phyloP scores from a whole-genome alignment of 2,888 invertebrate species.

The Magallana nippona region DNA sequence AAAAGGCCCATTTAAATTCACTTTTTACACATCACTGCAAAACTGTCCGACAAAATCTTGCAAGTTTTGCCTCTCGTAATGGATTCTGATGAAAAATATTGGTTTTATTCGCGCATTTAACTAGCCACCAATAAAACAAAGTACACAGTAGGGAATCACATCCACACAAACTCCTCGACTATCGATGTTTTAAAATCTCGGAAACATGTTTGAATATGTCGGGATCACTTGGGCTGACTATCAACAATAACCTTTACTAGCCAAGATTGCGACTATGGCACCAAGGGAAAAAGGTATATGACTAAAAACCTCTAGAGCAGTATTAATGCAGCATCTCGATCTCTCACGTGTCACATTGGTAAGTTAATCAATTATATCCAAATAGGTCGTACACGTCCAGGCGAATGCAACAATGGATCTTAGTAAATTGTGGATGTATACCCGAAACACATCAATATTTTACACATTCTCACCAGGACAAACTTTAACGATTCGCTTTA shows the following conservation, averaged over 20 bases:
- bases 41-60: neutral
- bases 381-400: constrained; percentile 27
- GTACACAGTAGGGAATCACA: constrained; percentile 5
- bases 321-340: neutral
- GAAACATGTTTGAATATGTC: constrained; percentile 26
- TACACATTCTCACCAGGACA: constrained; percentile 7
- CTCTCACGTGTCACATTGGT: constrained; percentile 3
- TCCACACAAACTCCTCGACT: neutral
- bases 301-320: constrained; percentile 12
- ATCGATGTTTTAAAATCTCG: constrained; percentile 7
- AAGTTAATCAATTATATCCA: constrained; percentile 12
- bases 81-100: neutral
- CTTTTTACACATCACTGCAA: neutral
- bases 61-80: neutral
- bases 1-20: constrained; percentile 9
- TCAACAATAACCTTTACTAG: constrained; percentile 16
- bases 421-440: neutral
- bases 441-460: constrained; percentile 37
- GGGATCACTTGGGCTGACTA: neutral
- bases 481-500: constrained; percentile 40
- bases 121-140: constrained; percentile 10
- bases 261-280: neutral
- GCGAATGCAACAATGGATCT: constrained; percentile 30
- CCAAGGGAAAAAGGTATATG: constrained; percentile 29
- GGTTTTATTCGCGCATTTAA: constrained; percentile 10